Conservation (phyloP, 2,888 invertebrate species). For the Alitta virens region DNA sequence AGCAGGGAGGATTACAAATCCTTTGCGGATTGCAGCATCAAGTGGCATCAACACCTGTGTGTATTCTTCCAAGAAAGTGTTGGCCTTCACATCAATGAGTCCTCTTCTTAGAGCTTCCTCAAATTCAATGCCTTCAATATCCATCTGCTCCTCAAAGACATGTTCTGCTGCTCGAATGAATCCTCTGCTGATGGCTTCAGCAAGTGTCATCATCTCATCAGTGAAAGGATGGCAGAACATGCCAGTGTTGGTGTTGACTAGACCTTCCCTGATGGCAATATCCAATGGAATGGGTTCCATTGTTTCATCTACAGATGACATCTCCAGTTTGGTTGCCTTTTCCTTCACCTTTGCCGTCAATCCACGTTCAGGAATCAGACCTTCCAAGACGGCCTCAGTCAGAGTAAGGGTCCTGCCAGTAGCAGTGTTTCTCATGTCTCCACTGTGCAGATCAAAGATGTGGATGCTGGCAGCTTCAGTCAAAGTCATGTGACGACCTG, state of each 20-base stretch:
- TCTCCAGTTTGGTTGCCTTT: neutral
- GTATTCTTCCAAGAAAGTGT: conserved; percentile 30
- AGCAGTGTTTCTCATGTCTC: conserved; percentile 65
- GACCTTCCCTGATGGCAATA: conserved; percentile 76
- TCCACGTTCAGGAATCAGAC: conserved; percentile 56
- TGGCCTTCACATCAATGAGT: conserved; percentile 29
- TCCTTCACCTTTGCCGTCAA: conserved; percentile 53
- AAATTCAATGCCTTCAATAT: conserved; percentile 31
- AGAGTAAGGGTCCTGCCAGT: conserved; percentile 72
- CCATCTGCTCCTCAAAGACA: conserved; percentile 2
- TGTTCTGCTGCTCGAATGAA: conserved; percentile 7
- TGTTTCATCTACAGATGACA: conserved; percentile 56
- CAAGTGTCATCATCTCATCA: conserved; percentile 57
- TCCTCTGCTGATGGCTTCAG: conserved; percentile 37
- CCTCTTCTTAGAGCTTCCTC: conserved; percentile 31
- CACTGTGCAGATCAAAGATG: conserved; percentile 81
- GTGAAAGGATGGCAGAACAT: conserved; percentile 74
- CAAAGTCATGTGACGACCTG: conserved; percentile 72
- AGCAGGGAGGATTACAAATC: conserved; percentile 29
- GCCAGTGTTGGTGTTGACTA: conserved; percentile 65
- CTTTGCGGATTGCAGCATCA: conserved; percentile 34
- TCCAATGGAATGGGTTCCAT: conserved; percentile 78
- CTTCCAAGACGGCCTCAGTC: conserved; percentile 69
- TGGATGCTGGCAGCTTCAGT: conserved; percentile 88
- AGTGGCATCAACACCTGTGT: conserved; percentile 38